Conservation (phyloP, 1,140 invertebrate genomes). For the Temnothorax longispinosus region DNA sequence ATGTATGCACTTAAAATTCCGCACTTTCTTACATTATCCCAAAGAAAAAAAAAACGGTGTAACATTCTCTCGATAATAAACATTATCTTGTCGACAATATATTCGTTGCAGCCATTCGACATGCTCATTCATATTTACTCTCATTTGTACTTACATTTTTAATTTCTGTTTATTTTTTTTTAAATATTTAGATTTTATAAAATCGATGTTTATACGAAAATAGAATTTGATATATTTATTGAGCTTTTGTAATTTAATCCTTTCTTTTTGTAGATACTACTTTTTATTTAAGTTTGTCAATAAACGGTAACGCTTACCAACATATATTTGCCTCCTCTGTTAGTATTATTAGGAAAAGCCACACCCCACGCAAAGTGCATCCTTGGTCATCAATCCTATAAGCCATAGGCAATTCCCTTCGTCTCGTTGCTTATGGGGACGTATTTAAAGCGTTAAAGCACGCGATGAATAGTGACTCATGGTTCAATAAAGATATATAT, state of each 20-base stretch:
- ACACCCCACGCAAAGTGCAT: conserved; percentile 59
- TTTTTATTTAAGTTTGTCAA: conserved; percentile 16
- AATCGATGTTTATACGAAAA: background rate
- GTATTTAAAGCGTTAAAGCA: conserved; percentile 63
- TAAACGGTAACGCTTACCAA: background rate
- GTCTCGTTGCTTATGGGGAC: conserved; percentile 47
- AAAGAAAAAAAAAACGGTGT: conserved; percentile 80
- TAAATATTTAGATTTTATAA: background rate
- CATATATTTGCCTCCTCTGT: conserved; percentile 43
- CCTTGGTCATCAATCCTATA: conserved; percentile 69
- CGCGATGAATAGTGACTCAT: conserved; percentile 38
- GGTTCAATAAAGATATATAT: conserved; percentile 28
- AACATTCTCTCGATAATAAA: conserved; percentile 80
- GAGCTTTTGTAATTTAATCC: background rate
- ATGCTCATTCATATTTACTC: background rate
- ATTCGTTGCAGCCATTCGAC: conserved; percentile 36
- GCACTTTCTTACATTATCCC: conserved; percentile 80
- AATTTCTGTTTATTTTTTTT: background rate
- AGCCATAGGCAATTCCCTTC: conserved; percentile 29
- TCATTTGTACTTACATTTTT: background rate
- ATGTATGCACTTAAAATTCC: conserved; percentile 74
- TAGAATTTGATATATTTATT: background rate
- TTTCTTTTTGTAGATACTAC: background rate
- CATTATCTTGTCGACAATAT: conserved; percentile 65
- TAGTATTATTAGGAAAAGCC: conserved; percentile 66